Percentiles rank a stretch among this genome's conserved stretches.
phyloP scores from a whole-genome alignment of 2,888 invertebrate genomes.

The Polydesmus complanatus region DNA sequence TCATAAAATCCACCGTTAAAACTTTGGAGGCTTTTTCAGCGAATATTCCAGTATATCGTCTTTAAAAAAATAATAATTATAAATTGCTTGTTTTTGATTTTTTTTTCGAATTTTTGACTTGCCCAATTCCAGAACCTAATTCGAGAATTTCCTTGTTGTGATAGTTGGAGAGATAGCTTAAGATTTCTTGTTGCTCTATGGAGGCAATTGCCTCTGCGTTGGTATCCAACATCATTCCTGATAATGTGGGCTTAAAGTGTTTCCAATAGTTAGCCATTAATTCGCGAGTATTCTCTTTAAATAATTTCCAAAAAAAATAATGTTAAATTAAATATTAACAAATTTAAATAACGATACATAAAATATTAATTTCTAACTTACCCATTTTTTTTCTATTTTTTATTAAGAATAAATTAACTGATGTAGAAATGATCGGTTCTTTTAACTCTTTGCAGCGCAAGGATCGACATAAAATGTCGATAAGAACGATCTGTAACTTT shows the following conservation, averaged over 20 bases:
- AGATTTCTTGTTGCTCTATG: slow-evolving; percentile 35
- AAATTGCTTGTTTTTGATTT: no score
- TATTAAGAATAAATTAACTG: no score
- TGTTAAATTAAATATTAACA: no score
- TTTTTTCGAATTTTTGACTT: slow-evolving; percentile 13
- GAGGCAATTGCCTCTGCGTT: slow-evolving; percentile 31
- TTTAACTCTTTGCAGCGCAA: no score
- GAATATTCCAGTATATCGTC: slow-evolving; percentile 38
- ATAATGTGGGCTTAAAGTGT: slow-evolving; percentile 29
- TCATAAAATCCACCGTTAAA: slow-evolving; percentile 40
- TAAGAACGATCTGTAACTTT: no score
- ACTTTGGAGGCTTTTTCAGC: slow-evolving; percentile 35
- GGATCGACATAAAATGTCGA: no score
- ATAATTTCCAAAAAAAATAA: no score
- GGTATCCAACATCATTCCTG: slow-evolving; percentile 38
- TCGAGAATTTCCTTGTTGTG: slow-evolving; percentile 36
- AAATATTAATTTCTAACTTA: no score
- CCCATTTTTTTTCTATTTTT: no score
- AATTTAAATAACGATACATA: no score
- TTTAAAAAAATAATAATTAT: slow-evolving; percentile 24
- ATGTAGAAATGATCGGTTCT: no score
- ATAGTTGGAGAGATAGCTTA: slow-evolving; percentile 35
- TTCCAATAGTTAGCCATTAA: slow-evolving; percentile 26
- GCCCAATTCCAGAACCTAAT: slow-evolving; percentile 43
- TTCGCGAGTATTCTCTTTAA: slow-evolving; percentile 6